Conservation (phyloP, 1,140 invertebrate genomes). For the Leguminivora glycinivorella region DNA sequence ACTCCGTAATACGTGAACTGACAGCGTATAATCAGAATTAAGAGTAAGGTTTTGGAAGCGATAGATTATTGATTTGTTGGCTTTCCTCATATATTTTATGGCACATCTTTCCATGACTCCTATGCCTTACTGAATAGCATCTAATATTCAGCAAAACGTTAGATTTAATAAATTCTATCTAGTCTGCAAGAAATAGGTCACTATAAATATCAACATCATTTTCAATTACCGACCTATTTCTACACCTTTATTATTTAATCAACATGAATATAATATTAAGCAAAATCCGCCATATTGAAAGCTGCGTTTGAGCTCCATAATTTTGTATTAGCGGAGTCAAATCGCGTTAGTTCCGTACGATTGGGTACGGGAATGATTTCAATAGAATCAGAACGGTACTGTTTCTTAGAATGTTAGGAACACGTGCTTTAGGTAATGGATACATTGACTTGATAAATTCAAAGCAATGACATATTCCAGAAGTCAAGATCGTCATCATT, state of each 20-base stretch:
- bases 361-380: not conserved
- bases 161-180: not conserved
- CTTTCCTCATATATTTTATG: too few relatives aligned
- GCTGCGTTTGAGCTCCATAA: not conserved
- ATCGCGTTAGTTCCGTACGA: not conserved
- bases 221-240: not conserved
- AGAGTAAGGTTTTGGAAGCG: too few relatives aligned
- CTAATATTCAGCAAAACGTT: not conserved
- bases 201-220: not conserved
- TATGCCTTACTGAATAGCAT: not conserved
- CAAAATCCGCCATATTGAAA: not conserved
- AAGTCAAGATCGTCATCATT: too few relatives aligned
- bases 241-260: not conserved
- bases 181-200: not conserved
- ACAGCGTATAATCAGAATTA: too few relatives aligned
- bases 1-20: too few relatives aligned
- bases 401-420: too few relatives aligned
- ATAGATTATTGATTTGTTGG: too few relatives aligned
- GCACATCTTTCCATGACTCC: too few relatives aligned
- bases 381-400: not conserved
- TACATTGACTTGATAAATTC: too few relatives aligned
- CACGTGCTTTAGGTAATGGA: too few relatives aligned
- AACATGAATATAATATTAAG: constrained; percentile 3
- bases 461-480: too few relatives aligned
- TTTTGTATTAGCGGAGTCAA: constrained; percentile 9